Evolutionary conservation across 2,113 vertebrate genomes (phyloP), one percentile per base, ranked within the genome.

Genomic region (Hydropotes inermis): DNA sequence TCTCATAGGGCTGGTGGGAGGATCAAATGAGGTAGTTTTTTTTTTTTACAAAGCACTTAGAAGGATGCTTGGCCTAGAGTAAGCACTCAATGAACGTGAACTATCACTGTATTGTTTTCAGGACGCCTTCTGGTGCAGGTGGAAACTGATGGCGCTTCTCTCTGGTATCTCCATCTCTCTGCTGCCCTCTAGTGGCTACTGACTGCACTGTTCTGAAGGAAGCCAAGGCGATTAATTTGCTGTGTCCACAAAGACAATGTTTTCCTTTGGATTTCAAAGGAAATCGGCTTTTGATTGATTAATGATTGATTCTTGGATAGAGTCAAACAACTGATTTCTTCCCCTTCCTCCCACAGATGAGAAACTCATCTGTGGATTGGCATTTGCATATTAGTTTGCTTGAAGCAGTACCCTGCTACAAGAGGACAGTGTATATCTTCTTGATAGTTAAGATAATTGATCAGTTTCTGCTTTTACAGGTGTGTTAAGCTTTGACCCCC

Each of bases 141-240:
- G 36, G n/a, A 55, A 84, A 92, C 57, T 23, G 9, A 27, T 4
- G 25, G 16, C 57, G 23, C 30, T 43, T 60, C 28, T 50, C 15
- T 45, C 28, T 6, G 23, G 30, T 10, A 67, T 57, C 8, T 9
- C 54, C 28, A 7, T 60, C 85, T 96, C 92, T 95, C 50, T 93
- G 92, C 94, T 93, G 86, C 93, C 94, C 86, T 96, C 97, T 96
- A 92, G 87, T 58, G 97, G 93, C 27, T 30, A 0, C 21, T 45
- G 43, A 30, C 55, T 23, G 43, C 76, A 78, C 47, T 13, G 39
- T 91, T 87, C 47, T 27, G n/a, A 43, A 17, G 86, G 50, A 81
- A 82, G 33, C 33, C 47, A 16, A 83, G 50, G 79, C 14, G 0
- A 25, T 45, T 61, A 79, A 64, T 28, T 30, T 27, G 6, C 47